Conservation (phyloP, 2,888 invertebrate genomes). For the Hirtodrosophila histrioides region DNA sequence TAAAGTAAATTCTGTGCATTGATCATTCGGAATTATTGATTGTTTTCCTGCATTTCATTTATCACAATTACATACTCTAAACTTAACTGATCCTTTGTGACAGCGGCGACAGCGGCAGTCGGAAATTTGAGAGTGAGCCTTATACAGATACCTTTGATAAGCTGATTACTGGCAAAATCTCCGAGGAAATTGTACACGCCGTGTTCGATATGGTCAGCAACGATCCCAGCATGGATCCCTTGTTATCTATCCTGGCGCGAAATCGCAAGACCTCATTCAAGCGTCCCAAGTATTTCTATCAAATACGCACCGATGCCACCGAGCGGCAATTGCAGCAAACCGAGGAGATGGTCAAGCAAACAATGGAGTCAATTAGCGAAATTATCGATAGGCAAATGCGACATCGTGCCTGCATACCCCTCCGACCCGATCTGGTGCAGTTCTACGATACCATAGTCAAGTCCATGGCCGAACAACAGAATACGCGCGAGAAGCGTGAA, state of each 20-base stretch:
- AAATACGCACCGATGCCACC: slow-evolving; percentile 57
- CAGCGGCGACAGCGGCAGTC: background rate
- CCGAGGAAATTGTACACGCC: slow-evolving; percentile 74
- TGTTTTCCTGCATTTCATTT: no score
- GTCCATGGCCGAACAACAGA: slow-evolving; percentile 63
- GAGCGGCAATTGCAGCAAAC: slow-evolving; percentile 63
- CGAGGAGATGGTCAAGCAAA: slow-evolving; percentile 76
- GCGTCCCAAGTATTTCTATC: slow-evolving; percentile 51
- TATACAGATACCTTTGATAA: slow-evolving; percentile 48
- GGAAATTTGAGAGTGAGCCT: background rate
- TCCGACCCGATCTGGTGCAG: slow-evolving; percentile 74
- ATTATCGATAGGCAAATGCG: slow-evolving; percentile 82
- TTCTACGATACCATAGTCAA: slow-evolving; percentile 80
- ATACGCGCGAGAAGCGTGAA: slow-evolving; percentile 71
- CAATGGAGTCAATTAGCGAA: slow-evolving; percentile 77
- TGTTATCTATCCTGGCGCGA: slow-evolving; percentile 70
- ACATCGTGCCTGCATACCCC: slow-evolving; percentile 74
- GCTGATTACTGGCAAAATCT: slow-evolving; percentile 73
- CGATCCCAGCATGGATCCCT: slow-evolving; percentile 67
- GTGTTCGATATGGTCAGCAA: slow-evolving; percentile 72
- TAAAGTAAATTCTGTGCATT: no score
- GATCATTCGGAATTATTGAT: no score
- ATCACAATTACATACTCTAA: no score
- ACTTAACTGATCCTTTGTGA: background rate
- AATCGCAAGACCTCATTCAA: slow-evolving; percentile 58